Conservation (phyloP, 1,140 invertebrate species). For the Papilio polytes region DNA sequence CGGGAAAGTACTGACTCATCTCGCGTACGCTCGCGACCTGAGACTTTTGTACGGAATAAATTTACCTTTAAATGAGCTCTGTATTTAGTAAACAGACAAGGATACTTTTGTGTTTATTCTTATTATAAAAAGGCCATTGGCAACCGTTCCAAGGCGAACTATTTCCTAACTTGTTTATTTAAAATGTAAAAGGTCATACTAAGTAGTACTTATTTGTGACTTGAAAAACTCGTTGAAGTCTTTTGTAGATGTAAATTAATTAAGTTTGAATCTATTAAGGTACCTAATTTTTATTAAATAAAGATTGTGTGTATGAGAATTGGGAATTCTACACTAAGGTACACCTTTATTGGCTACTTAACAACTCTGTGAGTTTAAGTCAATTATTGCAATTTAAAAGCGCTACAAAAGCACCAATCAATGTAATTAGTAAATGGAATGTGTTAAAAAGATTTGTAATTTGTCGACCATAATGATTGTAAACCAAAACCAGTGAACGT, state of each 20-base stretch:
- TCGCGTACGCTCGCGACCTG: slow-evolving; percentile 51
- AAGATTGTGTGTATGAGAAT: no score
- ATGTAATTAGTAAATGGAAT: background rate
- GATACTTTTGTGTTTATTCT: slow-evolving; percentile 30
- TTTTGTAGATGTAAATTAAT: slow-evolving; percentile 7
- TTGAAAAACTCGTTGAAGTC: slow-evolving; percentile 20
- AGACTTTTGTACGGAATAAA: slow-evolving; percentile 73
- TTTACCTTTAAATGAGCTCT: slow-evolving; percentile 65
- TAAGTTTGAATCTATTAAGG: background rate
- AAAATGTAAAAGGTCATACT: slow-evolving; percentile 18
- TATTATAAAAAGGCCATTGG: slow-evolving; percentile 30
- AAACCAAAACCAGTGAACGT: background rate
- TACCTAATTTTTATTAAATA: no score
- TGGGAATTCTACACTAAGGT: background rate
- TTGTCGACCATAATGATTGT: background rate
- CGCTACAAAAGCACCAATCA: background rate
- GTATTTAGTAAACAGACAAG: slow-evolving; percentile 42
- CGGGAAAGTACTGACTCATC: slow-evolving; percentile 80
- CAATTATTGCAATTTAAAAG: background rate
- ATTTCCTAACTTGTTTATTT: slow-evolving; percentile 33
- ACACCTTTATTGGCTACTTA: background rate
- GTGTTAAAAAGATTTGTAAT: background rate
- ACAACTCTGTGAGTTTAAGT: background rate
- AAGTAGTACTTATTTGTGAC: slow-evolving; percentile 9
- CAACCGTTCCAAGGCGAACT: slow-evolving; percentile 30